Percentiles rank a stretch among this genome's conserved stretches.
Conservation (phyloP, 2,113 vertebrate genomes). For the Tetrao urogallus region DNA sequence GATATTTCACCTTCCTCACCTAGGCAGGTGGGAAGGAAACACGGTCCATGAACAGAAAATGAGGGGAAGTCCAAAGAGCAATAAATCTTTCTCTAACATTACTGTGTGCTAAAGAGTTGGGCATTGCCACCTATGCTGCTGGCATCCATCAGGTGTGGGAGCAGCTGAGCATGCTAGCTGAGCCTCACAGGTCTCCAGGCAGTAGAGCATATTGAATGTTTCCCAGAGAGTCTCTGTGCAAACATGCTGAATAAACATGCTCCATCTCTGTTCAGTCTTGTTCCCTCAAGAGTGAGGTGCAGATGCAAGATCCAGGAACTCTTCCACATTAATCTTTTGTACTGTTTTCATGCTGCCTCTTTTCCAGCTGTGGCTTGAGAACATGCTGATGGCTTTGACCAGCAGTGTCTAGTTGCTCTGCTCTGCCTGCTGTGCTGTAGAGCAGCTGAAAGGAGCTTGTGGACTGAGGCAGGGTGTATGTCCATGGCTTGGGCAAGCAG, state of each 20-base stretch:
- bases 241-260: neutral
- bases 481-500: neutral
- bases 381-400: neutral
- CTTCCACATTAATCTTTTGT: constrained; percentile 23
- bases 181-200: neutral
- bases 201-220: neutral
- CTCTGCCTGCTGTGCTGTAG: neutral
- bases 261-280: neutral
- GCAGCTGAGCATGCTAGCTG: neutral
- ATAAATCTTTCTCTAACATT: neutral
- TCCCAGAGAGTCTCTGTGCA: neutral
- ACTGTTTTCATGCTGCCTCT: neutral
- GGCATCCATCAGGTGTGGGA: neutral
- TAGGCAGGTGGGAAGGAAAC: neutral
- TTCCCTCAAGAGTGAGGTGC: neutral
- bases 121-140: neutral
- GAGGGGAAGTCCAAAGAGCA: neutral
- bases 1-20: neutral
- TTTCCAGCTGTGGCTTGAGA: neutral
- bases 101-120: neutral
- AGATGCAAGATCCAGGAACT: neutral
- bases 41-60: neutral
- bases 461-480: neutral
- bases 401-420: too few relatives aligned
- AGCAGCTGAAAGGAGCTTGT: neutral